These are phyloP conservation scores for Neotoxoptera formosana DNA, from an alignment of 1,140 invertebrate genomes.

Conservation along the genomic window DNA sequence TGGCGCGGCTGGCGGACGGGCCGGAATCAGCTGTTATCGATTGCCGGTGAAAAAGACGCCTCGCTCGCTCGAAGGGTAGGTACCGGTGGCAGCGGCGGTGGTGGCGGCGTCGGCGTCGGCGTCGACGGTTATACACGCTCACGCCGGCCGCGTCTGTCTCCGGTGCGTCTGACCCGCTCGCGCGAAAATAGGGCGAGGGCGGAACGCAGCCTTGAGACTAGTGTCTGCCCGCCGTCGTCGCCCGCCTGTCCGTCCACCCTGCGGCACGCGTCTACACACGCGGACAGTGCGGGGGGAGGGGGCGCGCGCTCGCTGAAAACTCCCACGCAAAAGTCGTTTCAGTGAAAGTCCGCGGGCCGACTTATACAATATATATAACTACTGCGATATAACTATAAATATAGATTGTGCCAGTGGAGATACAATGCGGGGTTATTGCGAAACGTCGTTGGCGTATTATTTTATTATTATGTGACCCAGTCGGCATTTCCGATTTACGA, in stretches of 20 bases:
- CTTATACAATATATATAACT: neutral
- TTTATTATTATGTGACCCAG: neutral
- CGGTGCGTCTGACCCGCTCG: constrained; percentile 21
- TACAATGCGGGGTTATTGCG: neutral
- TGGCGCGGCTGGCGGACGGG: neutral
- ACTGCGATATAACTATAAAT: neutral
- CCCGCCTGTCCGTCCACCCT: neutral
- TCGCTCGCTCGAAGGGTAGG: neutral
- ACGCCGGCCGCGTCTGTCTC: constrained; percentile 6
- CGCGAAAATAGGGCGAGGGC: constrained; percentile 54
- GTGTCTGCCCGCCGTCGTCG: constrained; percentile 47
- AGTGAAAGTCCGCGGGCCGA: constrained; percentile 17
- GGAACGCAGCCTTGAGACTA: constrained; percentile 54
- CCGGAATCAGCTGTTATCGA: constrained; percentile 54
- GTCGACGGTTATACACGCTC: too few species aligned
- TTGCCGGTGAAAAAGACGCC: constrained; percentile 30
- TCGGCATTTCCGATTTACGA: constrained; percentile 4
- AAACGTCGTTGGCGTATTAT: neutral
- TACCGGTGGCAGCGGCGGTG: neutral
- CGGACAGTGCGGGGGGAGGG: too few species aligned
- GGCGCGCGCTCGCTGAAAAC: neutral
- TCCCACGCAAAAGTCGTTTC: constrained; percentile 35
- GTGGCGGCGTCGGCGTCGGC: neutral
- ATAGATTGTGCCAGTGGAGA: neutral
- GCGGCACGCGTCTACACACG: neutral